These are phyloP conservation scores for Drosophila emarginata DNA, from an alignment of 2,888 invertebrate genomes.

Conservation along the genomic window DNA sequence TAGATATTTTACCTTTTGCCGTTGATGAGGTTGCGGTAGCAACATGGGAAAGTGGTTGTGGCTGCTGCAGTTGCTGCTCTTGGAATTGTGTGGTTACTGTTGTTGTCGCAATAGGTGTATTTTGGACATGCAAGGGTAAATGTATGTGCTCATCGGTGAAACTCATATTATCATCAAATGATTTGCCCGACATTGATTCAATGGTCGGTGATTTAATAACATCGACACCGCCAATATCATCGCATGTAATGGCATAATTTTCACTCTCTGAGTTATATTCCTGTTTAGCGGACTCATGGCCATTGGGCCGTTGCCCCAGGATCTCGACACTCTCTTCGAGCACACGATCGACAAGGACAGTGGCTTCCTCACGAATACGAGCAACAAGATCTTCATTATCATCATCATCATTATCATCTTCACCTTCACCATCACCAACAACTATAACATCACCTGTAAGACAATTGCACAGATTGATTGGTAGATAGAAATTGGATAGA, in stretches of 20 bases:
- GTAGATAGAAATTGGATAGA: constrained; percentile 55
- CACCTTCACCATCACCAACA: constrained; percentile 53
- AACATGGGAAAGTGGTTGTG: constrained; percentile 39
- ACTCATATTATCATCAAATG: constrained; percentile 82
- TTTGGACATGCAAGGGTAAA: constrained; percentile 73
- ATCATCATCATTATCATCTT: constrained; percentile 44
- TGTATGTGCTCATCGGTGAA: constrained; percentile 78
- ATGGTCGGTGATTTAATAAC: constrained; percentile 82
- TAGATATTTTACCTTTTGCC: constrained; percentile 69
- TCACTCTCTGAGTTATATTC: constrained; percentile 82
- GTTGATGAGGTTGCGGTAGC: constrained; percentile 49
- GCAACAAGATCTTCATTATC: constrained; percentile 60
- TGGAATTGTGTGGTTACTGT: constrained; percentile 50
- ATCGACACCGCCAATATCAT: constrained; percentile 80
- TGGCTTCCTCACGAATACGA: constrained; percentile 80
- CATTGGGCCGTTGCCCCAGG: constrained; percentile 68
- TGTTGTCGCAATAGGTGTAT: constrained; percentile 49
- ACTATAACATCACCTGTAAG: constrained; percentile 68
- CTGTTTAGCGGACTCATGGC: constrained; percentile 60
- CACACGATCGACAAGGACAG: constrained; percentile 80
- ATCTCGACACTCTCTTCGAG: constrained; percentile 81
- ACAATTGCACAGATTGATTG: constrained; percentile 70
- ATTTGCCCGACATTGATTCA: constrained; percentile 82
- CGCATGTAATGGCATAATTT: constrained; percentile 82
- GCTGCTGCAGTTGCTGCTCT: constrained; percentile 49